Percentiles rank a stretch among this genome's conserved stretches.
Conservation (phyloP, 2,113 vertebrate genomes). For the Lycocorax pyrrhopterus region DNA sequence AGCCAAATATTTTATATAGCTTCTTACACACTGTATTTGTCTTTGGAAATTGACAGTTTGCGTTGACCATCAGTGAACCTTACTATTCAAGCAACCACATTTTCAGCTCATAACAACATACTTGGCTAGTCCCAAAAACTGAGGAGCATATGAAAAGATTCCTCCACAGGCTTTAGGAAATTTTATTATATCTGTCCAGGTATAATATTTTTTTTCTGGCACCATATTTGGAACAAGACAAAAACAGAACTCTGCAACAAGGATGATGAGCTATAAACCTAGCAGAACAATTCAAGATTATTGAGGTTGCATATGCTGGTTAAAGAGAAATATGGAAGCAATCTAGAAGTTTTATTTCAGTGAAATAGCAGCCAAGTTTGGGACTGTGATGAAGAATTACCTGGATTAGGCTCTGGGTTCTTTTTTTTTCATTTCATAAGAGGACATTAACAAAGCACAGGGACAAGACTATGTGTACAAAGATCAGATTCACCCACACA, state of each 20-base stretch:
- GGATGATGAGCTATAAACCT: background rate
- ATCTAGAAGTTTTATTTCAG: background rate
- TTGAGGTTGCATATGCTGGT: background rate
- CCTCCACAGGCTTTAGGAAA: background rate
- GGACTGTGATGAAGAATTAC: background rate
- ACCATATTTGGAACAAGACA: background rate
- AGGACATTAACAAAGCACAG: background rate
- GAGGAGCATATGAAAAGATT: background rate
- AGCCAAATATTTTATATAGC: conserved; percentile 32
- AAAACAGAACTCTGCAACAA: background rate
- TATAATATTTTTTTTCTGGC: background rate
- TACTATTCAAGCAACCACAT: conserved; percentile 35
- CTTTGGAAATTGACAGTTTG: conserved; percentile 41
- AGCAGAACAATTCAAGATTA: background rate
- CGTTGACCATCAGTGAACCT: background rate
- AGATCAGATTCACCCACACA: background rate
- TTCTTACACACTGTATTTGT: conserved; percentile 28
- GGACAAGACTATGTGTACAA: background rate
- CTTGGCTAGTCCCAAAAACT: background rate
- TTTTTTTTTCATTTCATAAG: background rate
- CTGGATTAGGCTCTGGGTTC: background rate
- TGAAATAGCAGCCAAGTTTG: background rate
- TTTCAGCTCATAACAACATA: background rate
- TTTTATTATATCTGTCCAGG: background rate
- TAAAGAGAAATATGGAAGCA: background rate